Evolutionary conservation across 2,888 invertebrate genomes (phyloP).

Genomic region (Metalampra italica): DNA sequence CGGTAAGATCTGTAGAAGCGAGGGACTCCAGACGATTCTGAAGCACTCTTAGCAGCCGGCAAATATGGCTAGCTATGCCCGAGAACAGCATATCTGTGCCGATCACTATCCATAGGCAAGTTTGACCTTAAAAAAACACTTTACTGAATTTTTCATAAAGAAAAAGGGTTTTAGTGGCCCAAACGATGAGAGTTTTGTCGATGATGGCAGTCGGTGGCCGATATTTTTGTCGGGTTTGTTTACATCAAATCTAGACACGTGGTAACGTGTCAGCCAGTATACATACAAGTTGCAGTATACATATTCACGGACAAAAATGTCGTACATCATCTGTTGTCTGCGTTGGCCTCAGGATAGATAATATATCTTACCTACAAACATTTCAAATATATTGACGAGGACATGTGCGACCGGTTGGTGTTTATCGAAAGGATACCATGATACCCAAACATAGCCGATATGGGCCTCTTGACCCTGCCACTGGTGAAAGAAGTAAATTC

Average conservation of each 20-base stretch:
- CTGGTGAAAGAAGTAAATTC: constrained; percentile 2
- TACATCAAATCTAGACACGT: too few species aligned
- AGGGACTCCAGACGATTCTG: constrained; percentile 46
- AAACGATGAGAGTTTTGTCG: background rate
- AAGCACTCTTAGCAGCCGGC: constrained; percentile 50
- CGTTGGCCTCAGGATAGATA: background rate
- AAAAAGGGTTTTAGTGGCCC: background rate
- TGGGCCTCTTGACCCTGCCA: constrained; percentile 21
- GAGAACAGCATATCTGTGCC: constrained; percentile 63
- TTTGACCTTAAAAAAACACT: constrained; percentile 40
- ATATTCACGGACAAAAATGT: too few species aligned
- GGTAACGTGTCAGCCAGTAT: too few species aligned
- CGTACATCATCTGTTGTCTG: background rate
- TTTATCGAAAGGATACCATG: constrained; percentile 72
- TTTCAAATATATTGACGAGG: constrained; percentile 60
- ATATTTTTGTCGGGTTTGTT: too few species aligned
- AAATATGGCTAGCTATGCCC: constrained; percentile 66
- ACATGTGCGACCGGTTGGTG: constrained; percentile 47
- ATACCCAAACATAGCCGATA: constrained; percentile 61
- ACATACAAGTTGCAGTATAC: too few species aligned
- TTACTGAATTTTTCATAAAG: background rate
- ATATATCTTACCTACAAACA: constrained; percentile 50
- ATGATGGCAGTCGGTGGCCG: too few species aligned
- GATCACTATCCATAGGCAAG: constrained; percentile 64
- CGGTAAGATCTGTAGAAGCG: constrained; percentile 30